These are phyloP conservation scores for Meloidogyne hapla DNA, from an alignment of 1,140 invertebrate genomes.

Conservation along the genomic window DNA sequence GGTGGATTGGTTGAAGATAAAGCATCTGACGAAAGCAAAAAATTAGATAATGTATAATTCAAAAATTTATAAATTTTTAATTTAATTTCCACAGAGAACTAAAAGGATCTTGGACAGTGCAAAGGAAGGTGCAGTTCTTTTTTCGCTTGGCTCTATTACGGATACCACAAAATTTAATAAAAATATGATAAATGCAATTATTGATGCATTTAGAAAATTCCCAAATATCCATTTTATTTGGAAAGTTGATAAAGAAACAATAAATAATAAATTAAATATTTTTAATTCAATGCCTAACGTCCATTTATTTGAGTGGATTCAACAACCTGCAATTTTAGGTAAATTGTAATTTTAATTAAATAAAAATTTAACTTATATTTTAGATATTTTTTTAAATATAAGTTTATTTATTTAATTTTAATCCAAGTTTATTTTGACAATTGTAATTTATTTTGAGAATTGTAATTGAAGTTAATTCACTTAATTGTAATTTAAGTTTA, in stretches of 20 bases:
- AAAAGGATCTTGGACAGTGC: neutral
- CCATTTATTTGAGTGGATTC: constrained; percentile 70
- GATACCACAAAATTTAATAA: neutral
- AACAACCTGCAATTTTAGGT: constrained; percentile 72
- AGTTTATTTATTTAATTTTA: too few relatives aligned
- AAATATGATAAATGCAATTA: neutral
- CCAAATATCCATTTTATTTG: constrained; percentile 20
- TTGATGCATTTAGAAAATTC: constrained; percentile 13
- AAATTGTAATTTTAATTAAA: neutral
- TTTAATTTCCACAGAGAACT: neutral
- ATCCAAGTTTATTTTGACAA: too few relatives aligned
- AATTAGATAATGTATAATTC: constrained; percentile 13
- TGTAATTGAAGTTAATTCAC: too few relatives aligned
- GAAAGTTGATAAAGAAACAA: neutral
- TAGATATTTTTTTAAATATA: too few relatives aligned
- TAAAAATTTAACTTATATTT: too few relatives aligned
- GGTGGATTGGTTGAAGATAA: constrained; percentile 18
- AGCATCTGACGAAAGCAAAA: neutral
- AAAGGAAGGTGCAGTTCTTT: neutral
- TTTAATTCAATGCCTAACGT: constrained; percentile 39
- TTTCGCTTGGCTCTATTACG: constrained; percentile 16
- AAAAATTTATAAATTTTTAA: neutral
- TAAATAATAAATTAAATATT: neutral
- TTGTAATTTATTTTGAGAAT: too few relatives aligned
- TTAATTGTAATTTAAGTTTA: too few relatives aligned